These are phyloP conservation scores for Coracopsis vasa DNA, from an alignment of 2,113 vertebrate genomes.

Conservation along the genomic window DNA sequence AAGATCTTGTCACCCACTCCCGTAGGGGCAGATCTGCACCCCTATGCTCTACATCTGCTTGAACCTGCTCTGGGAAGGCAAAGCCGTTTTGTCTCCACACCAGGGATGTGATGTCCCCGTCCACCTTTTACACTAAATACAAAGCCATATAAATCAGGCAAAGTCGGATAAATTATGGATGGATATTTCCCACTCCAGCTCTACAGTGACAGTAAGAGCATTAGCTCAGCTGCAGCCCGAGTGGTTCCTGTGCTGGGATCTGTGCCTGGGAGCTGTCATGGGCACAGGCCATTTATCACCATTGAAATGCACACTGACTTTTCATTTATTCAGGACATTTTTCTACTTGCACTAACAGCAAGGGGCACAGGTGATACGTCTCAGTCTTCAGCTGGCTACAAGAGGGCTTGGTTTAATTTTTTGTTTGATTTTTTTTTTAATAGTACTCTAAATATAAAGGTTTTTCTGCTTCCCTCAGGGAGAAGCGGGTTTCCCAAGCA, in stretches of 20 bases:
- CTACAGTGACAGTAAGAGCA: rapidly evolving
- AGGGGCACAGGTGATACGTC: rapidly evolving
- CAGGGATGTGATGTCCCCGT: rapidly evolving
- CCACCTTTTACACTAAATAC: background rate
- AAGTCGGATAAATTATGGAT: rapidly evolving
- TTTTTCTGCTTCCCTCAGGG: rapidly evolving
- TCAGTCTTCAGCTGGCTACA: background rate
- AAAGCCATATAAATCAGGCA: rapidly evolving
- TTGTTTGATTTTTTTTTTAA: background rate
- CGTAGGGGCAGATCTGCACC: rapidly evolving
- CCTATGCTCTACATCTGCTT: rapidly evolving
- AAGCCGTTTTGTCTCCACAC: rapidly evolving
- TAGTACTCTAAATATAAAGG: rapidly evolving
- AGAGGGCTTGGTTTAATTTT: rapidly evolving
- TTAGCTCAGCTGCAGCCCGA: background rate
- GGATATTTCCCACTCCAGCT: rapidly evolving
- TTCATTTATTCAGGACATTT: background rate
- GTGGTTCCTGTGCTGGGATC: rapidly evolving
- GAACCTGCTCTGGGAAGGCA: background rate
- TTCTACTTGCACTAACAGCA: background rate
- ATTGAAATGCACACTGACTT: rapidly evolving
- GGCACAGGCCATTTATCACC: background rate
- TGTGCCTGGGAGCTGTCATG: background rate
- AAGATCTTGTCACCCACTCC: rapidly evolving
- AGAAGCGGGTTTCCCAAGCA: background rate